Evolutionary conservation across 2,888 invertebrate species (phyloP).

Genomic region (Lasioglossum calceatum): DNA sequence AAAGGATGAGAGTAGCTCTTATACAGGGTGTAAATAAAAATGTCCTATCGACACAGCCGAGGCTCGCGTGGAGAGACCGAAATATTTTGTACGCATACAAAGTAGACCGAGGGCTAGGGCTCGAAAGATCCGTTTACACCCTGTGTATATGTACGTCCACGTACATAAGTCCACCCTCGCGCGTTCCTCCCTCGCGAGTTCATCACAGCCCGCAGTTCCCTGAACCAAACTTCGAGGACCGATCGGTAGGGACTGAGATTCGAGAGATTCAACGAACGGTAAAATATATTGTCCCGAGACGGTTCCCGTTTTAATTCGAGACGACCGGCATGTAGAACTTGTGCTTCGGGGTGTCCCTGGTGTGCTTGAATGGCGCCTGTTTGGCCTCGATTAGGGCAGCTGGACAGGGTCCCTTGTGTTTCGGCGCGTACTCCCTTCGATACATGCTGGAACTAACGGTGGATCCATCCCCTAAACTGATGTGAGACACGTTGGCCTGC

Average conservation of each 20-base stretch:
- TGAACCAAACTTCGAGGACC: not conserved
- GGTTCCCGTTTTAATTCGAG: slow-evolving; percentile 80
- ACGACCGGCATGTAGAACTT: slow-evolving; percentile 92
- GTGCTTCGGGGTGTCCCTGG: slow-evolving; percentile 93
- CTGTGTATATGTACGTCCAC: not conserved
- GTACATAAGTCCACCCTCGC: not conserved
- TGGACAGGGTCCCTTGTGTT: slow-evolving; percentile 91
- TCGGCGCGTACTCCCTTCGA: slow-evolving; percentile 91
- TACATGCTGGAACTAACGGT: slow-evolving; percentile 88
- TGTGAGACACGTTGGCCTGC: slow-evolving; percentile 90
- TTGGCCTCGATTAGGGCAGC: slow-evolving; percentile 91
- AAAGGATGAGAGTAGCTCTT: not conserved
- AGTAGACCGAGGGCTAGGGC: not conserved
- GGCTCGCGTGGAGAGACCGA: not conserved
- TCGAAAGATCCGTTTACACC: not conserved
- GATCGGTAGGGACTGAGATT: not conserved
- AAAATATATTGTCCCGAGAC: not conserved
- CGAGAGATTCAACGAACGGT: not conserved
- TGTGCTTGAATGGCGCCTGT: slow-evolving; percentile 92
- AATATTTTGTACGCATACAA: not conserved
- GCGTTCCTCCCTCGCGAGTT: slow-evolving; percentile 31
- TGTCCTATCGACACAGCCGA: not conserved
- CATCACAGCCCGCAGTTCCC: slow-evolving; percentile 55
- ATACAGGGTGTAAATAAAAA: not conserved
- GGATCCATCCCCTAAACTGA: slow-evolving; percentile 89